Evolutionary conservation across 2,113 vertebrate genomes (phyloP).

Genomic region (Malurus cyaneus): DNA sequence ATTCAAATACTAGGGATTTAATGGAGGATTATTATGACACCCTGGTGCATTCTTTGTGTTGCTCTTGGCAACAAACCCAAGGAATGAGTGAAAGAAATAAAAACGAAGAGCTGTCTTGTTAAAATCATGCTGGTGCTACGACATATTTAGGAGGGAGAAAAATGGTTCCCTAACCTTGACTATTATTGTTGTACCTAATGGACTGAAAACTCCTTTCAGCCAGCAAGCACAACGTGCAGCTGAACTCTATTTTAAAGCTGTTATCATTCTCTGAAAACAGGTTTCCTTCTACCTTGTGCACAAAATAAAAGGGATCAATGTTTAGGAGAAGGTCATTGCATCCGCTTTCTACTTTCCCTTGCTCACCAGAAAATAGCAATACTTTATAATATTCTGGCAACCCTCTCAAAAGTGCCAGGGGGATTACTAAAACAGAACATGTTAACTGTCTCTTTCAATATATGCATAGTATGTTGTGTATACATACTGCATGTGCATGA

Average conservation of each 20-base stretch:
- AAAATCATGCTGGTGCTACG: slow-evolving; percentile 29
- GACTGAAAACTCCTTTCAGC: slow-evolving; percentile 14
- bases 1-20: slow-evolving; percentile 84
- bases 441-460: not conserved
- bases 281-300: slow-evolving; percentile 32
- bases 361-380: slow-evolving; percentile 18
- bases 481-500: not conserved
- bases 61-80: slow-evolving; percentile 72
- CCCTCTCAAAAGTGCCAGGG: not conserved
- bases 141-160: slow-evolving; percentile 39
- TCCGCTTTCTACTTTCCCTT: not conserved
- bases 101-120: slow-evolving; percentile 52
- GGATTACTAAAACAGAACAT: not conserved
- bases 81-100: slow-evolving; percentile 67
- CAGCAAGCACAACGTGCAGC: not conserved
- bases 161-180: slow-evolving; percentile 42
- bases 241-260: slow-evolving; percentile 30
- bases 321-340: not conserved
- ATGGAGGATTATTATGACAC: slow-evolving; percentile 86
- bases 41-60: slow-evolving; percentile 76
- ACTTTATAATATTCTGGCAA: not conserved
- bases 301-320: slow-evolving; percentile 22
- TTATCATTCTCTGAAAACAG: slow-evolving; percentile 39
- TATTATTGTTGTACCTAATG: not conserved
- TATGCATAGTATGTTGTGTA: not conserved